Base-by-base conservation (phyloP, 2,113 vertebrate genomes). In the Caloenas nicobarica region DNA sequence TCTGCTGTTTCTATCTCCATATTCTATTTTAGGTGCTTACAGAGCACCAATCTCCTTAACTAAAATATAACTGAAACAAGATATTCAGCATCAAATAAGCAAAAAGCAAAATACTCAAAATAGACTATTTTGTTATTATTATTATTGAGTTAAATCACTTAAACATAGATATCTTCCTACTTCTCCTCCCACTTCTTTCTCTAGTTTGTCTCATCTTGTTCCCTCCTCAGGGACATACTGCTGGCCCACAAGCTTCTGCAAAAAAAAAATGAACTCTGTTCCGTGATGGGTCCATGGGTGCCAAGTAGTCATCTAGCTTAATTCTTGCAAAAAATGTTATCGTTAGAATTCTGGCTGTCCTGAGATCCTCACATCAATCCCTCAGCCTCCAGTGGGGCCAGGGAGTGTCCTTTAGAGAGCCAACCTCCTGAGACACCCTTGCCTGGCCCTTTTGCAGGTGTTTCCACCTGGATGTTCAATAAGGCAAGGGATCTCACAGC, bases 11-110 rank as follows among this genome's bases (percentile, higher is more conserved):
- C 96, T 81, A 92, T 93, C 92, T 96, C 91, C 86, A 88, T 66
- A 79, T 92, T 89, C 93, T 96, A 97, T 96, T 96, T 97, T 95
- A 89, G 86, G 96, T 94, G 86, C 86, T 89, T 87, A 88, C 34
- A 21, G 83, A 94, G 70, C 88, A 96, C 95, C 86, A 89, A 95
- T 92, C 90, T 93, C 61, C 77, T 87, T 72, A 90, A 90, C 82
- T 81, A 93, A 94, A 93, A 92, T 76, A 79, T 86, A 97, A 87
- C 62, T 69, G 81, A 96, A 96, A 96, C 77, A 91, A 96, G 91
- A 92, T 84, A 95, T 82, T 93, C 88, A 68, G 65, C 88, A 96
- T 86, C 76, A 91, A 95, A 91, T 92, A 94, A 93, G 73, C 88
- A 94, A 92, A 97, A 95, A 89, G 13, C 8, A 78, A 53, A 77